Conservation (phyloP, 2,113 vertebrate genomes). For the Brevimyrus niger region DNA sequence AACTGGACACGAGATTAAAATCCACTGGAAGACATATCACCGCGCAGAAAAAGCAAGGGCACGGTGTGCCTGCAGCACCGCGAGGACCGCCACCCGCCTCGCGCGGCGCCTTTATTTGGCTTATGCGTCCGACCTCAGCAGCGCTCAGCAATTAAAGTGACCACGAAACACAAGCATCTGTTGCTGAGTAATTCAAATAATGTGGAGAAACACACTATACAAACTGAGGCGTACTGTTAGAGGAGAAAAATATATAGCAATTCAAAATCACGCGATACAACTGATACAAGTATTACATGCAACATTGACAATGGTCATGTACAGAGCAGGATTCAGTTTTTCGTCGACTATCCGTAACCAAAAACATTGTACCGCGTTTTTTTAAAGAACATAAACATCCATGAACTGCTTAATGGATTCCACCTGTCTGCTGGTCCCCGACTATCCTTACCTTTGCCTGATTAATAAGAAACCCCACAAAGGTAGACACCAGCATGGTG, state of each 20-base stretch:
- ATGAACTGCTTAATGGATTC: not conserved
- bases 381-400: not conserved
- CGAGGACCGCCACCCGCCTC: no score
- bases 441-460: constrained; percentile 77
- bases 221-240: not conserved
- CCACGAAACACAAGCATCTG: not conserved
- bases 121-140: no score
- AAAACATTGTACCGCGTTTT: not conserved
- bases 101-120: no score
- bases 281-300: not conserved
- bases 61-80: not conserved
- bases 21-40: not conserved
- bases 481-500: constrained; percentile 75
- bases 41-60: not conserved
- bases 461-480: constrained; percentile 88
- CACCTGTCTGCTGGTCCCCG: not conserved
- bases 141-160: no score
- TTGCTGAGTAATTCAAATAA: not conserved
- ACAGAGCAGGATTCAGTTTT: not conserved
- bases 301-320: not conserved
- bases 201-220: not conserved
- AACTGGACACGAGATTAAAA: not conserved
- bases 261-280: not conserved
- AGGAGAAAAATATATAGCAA: not conserved
- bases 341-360: not conserved